Evolutionary conservation across 2,797 vertebrate genomes (phyloP).

Genomic region (Propithecus deckenii): DNA sequence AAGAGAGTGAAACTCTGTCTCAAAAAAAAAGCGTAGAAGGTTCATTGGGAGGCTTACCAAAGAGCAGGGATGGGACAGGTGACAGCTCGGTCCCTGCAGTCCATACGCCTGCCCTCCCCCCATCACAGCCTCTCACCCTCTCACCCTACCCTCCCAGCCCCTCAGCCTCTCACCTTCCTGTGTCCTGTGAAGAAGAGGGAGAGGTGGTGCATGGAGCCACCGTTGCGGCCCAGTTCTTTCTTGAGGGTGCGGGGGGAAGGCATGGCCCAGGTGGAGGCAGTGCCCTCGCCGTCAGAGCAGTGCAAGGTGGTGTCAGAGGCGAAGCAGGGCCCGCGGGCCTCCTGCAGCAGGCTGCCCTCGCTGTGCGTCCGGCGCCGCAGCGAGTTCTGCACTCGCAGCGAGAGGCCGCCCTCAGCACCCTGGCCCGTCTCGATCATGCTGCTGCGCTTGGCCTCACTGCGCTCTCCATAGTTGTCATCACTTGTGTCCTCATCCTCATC

Average conservation of each 20-base stretch:
- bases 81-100: background rate
- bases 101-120: no score
- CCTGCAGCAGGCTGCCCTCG: conserved; percentile 96
- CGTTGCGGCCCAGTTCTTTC: conserved; percentile 94
- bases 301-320: conserved; percentile 96
- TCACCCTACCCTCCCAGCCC: no score
- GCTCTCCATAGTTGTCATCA: conserved; percentile 89
- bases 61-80: background rate
- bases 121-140: no score
- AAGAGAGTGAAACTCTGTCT: no score
- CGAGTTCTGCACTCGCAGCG: conserved; percentile 92
- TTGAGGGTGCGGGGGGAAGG: conserved; percentile 95
- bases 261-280: conserved; percentile 89
- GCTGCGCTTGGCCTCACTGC: conserved; percentile 90
- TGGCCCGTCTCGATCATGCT: conserved; percentile 92
- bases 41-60: background rate
- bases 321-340: conserved; percentile 91
- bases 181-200: conserved; percentile 93
- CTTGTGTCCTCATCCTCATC: conserved; percentile 87
- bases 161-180: conserved; percentile 89
- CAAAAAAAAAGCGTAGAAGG: background rate
- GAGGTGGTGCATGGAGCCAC: conserved; percentile 96
- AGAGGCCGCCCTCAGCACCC: conserved; percentile 88
- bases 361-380: conserved; percentile 96
- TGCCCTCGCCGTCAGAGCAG: conserved; percentile 88